phyloP scores from a whole-genome alignment of 2,113 vertebrate genomes.

The Perognathus longimembris region DNA sequence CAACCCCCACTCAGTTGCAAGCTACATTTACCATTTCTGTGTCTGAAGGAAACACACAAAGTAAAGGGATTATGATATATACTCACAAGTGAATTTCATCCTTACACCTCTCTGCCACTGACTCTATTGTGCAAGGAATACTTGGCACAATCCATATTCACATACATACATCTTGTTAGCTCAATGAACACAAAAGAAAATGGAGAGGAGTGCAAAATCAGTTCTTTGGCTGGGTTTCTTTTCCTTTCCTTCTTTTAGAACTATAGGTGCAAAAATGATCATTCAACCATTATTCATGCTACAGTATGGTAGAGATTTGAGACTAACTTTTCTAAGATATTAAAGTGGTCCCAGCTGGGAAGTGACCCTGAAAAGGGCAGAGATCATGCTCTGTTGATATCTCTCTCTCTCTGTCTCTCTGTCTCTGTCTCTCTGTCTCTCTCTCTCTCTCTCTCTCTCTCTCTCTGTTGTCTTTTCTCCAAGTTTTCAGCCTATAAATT shows the following conservation, averaged over 20 bases:
- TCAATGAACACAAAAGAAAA: not conserved
- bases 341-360: not conserved
- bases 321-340: not conserved
- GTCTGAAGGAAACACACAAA: not conserved
- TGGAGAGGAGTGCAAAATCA: not conserved
- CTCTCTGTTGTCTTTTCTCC: not conserved
- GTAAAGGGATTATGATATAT: not conserved
- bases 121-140: not conserved
- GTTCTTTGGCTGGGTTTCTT: not conserved
- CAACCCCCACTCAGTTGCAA: not conserved
- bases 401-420: not conserved
- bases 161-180: not conserved
- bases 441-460: not conserved
- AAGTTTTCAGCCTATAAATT: constrained; percentile 15
- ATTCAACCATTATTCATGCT: not conserved
- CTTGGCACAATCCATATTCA: not conserved
- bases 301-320: not conserved
- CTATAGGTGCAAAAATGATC: not conserved
- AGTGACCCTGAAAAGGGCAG: not conserved
- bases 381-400: not conserved
- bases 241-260: not conserved
- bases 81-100: not conserved
- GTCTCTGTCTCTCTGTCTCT: no score
- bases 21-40: not conserved
- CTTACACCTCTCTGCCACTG: not conserved